These are phyloP conservation scores for Sturnira hondurensis DNA, from an alignment of 2,113 vertebrate genomes.

Conservation along the genomic window DNA sequence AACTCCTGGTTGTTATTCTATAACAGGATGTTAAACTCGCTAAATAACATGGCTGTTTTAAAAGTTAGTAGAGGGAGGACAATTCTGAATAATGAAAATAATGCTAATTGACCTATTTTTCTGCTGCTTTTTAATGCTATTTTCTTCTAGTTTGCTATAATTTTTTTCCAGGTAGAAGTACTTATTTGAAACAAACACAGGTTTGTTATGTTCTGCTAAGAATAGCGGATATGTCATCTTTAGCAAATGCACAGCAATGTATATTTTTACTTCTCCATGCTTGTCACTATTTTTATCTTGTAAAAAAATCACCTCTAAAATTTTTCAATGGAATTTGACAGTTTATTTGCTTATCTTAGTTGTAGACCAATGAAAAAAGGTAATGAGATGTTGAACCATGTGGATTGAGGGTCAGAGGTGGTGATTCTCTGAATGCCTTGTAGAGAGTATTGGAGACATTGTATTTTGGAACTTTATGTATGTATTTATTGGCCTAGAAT, in stretches of 20 bases:
- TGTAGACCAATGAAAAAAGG: slow-evolving; percentile 65
- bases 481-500: slow-evolving; percentile 57
- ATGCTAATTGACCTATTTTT: slow-evolving; percentile 32
- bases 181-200: slow-evolving; percentile 48
- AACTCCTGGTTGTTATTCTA: background rate
- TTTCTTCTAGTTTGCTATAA: slow-evolving; percentile 46
- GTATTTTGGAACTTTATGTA: slow-evolving; percentile 52
- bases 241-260: slow-evolving; percentile 18
- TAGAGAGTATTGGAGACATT: slow-evolving; percentile 56
- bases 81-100: background rate
- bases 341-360: slow-evolving; percentile 53
- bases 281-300: slow-evolving; percentile 40
- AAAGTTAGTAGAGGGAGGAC: slow-evolving; percentile 21
- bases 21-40: slow-evolving; percentile 35
- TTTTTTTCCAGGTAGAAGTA: slow-evolving; percentile 14
- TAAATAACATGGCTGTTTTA: slow-evolving; percentile 22
- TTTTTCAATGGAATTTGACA: slow-evolving; percentile 51
- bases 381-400: slow-evolving; percentile 52
- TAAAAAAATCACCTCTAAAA: slow-evolving; percentile 11
- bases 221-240: background rate
- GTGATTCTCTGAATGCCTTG: slow-evolving; percentile 56
- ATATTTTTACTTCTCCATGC: slow-evolving; percentile 45
- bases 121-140: background rate
- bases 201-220: slow-evolving; percentile 27
- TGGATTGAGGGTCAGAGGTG: slow-evolving; percentile 6